A percentile compares a stretch with the other conserved stretches of the same genome.
Evolutionary conservation across 2,888 invertebrate species (phyloP).

Genomic region (Xestoiulus laeticollis): DNA sequence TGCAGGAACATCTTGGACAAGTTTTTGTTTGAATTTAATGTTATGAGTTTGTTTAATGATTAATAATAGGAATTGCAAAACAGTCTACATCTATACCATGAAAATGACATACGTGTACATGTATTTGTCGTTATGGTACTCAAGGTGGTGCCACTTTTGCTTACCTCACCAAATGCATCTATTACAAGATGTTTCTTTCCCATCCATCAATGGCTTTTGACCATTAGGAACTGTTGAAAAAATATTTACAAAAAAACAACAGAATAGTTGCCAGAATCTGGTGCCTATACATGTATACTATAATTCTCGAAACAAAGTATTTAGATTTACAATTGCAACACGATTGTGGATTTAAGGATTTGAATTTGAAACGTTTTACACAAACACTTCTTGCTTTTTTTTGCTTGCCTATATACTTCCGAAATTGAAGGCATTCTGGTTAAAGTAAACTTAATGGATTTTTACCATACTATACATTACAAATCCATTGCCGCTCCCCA

Average conservation of each 20-base stretch:
- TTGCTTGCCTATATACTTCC: neutral
- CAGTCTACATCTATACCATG: too few species aligned
- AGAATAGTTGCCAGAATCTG: neutral
- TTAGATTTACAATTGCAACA: neutral
- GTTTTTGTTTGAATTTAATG: too few species aligned
- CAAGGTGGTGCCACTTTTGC: too few species aligned
- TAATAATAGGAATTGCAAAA: too few species aligned
- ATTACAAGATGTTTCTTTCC: neutral
- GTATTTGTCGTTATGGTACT: too few species aligned
- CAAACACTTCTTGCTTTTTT: neutral
- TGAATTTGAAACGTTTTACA: conserved; percentile 10
- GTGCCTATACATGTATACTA: too few species aligned
- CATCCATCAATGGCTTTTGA: neutral
- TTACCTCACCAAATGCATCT: neutral
- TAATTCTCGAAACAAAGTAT: neutral
- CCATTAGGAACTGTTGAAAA: neutral
- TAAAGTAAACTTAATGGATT: neutral
- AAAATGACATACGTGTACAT: too few species aligned
- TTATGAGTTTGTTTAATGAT: too few species aligned
- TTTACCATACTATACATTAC: neutral
- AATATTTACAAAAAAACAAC: neutral
- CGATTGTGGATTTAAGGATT: neutral
- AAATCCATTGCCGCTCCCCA: neutral
- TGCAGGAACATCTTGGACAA: too few species aligned
- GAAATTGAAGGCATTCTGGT: neutral